phyloP scores from a whole-genome alignment of 2,797 vertebrate genomes.

The Phrynocephalus guinanensis region DNA sequence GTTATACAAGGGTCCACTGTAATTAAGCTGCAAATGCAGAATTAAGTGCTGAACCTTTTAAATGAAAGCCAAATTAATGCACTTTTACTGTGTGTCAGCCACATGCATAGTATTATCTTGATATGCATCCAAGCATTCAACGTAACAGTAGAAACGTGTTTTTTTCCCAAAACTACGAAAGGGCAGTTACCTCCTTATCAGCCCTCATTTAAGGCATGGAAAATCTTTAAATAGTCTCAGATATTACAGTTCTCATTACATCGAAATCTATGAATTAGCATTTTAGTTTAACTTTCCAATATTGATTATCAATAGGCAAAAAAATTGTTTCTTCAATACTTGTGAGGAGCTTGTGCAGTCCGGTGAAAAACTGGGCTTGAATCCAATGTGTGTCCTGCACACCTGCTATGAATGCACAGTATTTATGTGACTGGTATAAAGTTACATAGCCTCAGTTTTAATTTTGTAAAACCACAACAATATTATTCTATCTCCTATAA shows the following conservation, averaged over 20 bases:
- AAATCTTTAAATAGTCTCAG: neutral
- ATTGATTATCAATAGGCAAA: neutral
- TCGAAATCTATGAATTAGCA: neutral
- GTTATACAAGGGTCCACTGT: too few relatives aligned
- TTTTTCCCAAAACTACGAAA: neutral
- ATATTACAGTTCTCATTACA: neutral
- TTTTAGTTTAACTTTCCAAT: slow-evolving; percentile 5
- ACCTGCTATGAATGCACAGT: too few relatives aligned
- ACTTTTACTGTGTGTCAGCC: neutral
- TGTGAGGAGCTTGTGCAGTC: neutral
- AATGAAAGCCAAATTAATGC: neutral
- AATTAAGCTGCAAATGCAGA: neutral
- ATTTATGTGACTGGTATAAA: too few relatives aligned
- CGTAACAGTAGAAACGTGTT: neutral
- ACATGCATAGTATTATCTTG: neutral
- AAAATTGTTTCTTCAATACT: neutral
- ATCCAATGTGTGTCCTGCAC: too few relatives aligned
- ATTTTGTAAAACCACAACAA: too few relatives aligned
- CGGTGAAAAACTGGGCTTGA: neutral
- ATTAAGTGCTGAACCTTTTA: neutral
- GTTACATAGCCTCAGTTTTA: too few relatives aligned
- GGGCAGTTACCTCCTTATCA: neutral
- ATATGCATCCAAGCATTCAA: neutral
- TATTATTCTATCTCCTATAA: too few relatives aligned
- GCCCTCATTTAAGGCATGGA: neutral